These are phyloP conservation scores for Crioceris asparagi DNA, from an alignment of 2,888 invertebrate species.

Conservation along the genomic window DNA sequence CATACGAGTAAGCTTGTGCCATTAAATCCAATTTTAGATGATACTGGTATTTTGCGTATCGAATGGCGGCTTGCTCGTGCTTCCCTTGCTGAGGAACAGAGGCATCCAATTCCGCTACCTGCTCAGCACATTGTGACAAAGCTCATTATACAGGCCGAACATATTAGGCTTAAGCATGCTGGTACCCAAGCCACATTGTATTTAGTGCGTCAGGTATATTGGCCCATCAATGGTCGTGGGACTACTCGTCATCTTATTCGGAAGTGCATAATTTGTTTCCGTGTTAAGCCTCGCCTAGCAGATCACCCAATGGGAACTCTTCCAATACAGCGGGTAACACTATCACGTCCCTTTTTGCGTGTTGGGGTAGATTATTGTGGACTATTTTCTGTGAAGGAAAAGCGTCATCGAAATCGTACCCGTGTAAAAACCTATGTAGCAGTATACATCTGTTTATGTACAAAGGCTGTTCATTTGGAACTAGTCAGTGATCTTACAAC, in stretches of 20 bases:
- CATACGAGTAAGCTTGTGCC: neutral
- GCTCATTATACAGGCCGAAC: neutral
- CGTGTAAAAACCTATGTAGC: neutral
- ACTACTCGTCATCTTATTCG: neutral
- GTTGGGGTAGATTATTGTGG: neutral
- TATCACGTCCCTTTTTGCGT: neutral
- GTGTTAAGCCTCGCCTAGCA: neutral
- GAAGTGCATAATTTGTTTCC: neutral
- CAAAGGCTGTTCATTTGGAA: slow-evolving; percentile 1
- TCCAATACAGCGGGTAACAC: neutral
- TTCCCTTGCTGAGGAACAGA: neutral
- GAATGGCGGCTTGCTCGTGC: neutral
- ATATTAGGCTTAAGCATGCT: neutral
- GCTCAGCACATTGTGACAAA: neutral
- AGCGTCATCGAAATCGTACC: neutral
- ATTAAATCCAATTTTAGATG: neutral
- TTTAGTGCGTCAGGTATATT: neutral
- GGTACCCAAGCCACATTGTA: neutral
- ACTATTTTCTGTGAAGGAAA: neutral
- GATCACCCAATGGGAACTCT: neutral
- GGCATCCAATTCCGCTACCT: neutral
- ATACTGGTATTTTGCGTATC: neutral
- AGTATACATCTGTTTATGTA: neutral
- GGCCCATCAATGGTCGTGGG: neutral
- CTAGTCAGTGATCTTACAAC: neutral